phyloP scores from a whole-genome alignment of 1,140 invertebrate species.

The Nasonia longicornis region DNA sequence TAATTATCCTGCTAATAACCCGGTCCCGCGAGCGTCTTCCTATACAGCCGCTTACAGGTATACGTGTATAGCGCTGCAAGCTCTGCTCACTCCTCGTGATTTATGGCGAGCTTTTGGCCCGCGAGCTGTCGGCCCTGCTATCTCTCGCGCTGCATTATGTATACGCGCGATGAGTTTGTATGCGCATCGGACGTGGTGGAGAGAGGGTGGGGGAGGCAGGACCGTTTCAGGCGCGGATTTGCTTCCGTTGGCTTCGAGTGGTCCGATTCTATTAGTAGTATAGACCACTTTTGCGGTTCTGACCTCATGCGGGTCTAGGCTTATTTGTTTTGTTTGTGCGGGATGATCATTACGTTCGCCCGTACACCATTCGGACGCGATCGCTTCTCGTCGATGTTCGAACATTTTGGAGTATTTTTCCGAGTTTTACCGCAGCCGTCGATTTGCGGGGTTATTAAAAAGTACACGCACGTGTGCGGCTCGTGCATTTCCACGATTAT shows the following conservation, averaged over 20 bases:
- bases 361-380: too few species aligned
- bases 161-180: background rate
- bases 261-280: background rate
- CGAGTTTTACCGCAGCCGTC: too few species aligned
- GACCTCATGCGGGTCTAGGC: background rate
- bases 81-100: background rate
- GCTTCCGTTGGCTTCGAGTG: background rate
- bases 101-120: background rate
- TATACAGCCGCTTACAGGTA: background rate
- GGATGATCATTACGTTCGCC: background rate
- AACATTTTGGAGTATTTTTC: too few species aligned
- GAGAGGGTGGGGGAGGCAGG: background rate
- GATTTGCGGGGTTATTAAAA: too few species aligned
- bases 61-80: background rate
- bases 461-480: too few species aligned
- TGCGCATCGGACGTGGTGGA: background rate
- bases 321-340: background rate
- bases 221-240: background rate
- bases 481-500: too few species aligned
- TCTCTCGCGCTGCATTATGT: constrained; percentile 1
- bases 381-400: too few species aligned
- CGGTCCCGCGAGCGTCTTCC: background rate
- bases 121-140: constrained; percentile 15
- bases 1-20: constrained; percentile 57
- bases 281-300: background rate